Evolutionary conservation across 2,888 invertebrate species (phyloP).

Genomic region (Rhogogaster chlorosoma): DNA sequence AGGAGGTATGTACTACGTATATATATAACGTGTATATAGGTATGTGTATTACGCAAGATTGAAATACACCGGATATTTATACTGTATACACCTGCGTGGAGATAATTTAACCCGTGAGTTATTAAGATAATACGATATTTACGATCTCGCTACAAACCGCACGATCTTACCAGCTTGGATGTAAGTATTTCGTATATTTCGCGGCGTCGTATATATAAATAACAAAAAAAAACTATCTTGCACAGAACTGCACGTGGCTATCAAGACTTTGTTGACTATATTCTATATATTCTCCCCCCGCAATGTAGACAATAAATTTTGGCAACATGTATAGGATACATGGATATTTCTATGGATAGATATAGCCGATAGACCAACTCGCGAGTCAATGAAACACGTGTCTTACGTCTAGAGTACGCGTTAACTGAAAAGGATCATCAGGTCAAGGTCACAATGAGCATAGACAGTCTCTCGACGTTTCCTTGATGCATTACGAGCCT

Average conservation of each 20-base stretch:
- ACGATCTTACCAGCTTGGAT: not conserved
- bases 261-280: not conserved
- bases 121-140: constrained; percentile 46
- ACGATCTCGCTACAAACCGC: constrained; percentile 35
- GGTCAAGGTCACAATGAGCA: constrained; percentile 24
- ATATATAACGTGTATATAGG: not conserved
- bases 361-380: not conserved
- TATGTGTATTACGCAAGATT: no score
- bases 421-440: constrained; percentile 23
- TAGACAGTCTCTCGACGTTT: not conserved
- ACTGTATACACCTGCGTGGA: constrained; percentile 31
- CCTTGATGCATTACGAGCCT: not conserved
- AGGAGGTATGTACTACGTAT: not conserved
- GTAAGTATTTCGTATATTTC: not conserved
- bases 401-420: constrained; percentile 17
- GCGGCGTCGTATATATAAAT: not conserved
- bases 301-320: not conserved
- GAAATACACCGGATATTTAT: no score
- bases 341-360: not conserved
- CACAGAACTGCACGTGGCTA: not conserved
- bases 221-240: not conserved
- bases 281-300: no score
- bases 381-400: constrained; percentile 40
- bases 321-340: not conserved
- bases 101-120: constrained; percentile 41